Evolutionary conservation across 2,797 vertebrate species (phyloP).

Genomic region (Notoglanidium macrostoma): DNA sequence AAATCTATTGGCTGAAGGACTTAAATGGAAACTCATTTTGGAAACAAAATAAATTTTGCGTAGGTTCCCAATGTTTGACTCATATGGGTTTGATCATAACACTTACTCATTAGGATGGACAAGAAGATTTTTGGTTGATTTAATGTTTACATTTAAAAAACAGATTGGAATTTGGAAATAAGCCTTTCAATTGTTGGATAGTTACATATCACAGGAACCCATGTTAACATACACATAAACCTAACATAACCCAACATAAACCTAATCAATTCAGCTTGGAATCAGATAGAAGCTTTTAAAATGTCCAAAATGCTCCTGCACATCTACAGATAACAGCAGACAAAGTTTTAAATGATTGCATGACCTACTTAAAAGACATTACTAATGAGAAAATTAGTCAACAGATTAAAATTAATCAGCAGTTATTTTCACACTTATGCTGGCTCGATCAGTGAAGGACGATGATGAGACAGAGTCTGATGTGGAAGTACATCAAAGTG

Average conservation of each 20-base stretch:
- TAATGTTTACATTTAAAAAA: too few species aligned
- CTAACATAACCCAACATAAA: too few species aligned
- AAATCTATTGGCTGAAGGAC: too few species aligned
- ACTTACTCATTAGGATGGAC: too few species aligned
- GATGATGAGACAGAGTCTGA: not conserved
- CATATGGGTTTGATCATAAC: too few species aligned
- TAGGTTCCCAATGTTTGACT: too few species aligned
- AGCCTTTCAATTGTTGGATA: not conserved
- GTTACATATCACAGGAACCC: not conserved
- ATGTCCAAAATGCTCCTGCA: not conserved
- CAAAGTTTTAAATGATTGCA: not conserved
- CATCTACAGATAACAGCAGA: not conserved
- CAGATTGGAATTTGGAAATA: too few species aligned
- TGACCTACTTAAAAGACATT: not conserved
- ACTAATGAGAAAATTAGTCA: not conserved
- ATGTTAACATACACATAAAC: not conserved
- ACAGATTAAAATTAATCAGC: too few species aligned
- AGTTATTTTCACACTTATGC: not conserved
- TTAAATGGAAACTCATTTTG: too few species aligned
- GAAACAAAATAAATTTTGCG: too few species aligned
- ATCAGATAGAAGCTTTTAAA: not conserved
- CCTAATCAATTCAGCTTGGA: not conserved
- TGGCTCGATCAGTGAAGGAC: not conserved
- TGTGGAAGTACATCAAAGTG: not conserved
- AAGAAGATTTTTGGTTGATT: too few species aligned